These are phyloP conservation scores for Bolinopsis microptera DNA, from an alignment of 37 sponge, comb jelly and placozoan genomes.

Conservation along the genomic window DNA sequence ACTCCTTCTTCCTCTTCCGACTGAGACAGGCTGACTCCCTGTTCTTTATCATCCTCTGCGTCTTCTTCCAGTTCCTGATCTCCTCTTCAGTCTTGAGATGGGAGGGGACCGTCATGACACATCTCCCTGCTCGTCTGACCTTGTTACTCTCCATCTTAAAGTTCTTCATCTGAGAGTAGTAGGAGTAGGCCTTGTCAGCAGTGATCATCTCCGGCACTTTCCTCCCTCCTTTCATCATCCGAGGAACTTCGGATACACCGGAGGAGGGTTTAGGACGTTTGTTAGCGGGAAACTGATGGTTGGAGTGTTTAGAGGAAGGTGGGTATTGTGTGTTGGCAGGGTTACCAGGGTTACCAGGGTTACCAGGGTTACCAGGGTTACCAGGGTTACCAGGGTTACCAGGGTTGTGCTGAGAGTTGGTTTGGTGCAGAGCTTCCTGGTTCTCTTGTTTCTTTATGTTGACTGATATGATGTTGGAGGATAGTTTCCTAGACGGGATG, in stretches of 20 bases:
- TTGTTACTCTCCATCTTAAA: not conserved
- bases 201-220: conserved; percentile 22
- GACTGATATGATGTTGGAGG: conserved; percentile 58
- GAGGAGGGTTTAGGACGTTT: not conserved
- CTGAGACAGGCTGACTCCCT: conserved; percentile 76
- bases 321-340: not conserved
- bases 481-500: not conserved
- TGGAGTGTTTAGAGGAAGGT: not conserved
- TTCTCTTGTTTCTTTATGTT: conserved; percentile 19
- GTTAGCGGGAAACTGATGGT: not conserved
- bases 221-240: not conserved
- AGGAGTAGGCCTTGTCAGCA: conserved; percentile 46
- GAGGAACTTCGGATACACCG: not conserved
- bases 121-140: conserved; percentile 4
- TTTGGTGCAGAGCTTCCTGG: too few relatives aligned
- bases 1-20: conserved; percentile 76
- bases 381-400: not conserved
- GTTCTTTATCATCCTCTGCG: conserved; percentile 76
- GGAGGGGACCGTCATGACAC: not conserved
- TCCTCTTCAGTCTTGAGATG: conserved; percentile 60
- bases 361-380: not conserved
- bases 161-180: conserved; percentile 61
- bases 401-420: not conserved
- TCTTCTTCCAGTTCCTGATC: conserved; percentile 68
- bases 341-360: not conserved